Evolutionary conservation across 2,888 invertebrate genomes (phyloP), one percentile per base, ranked within the genome.

Genomic region (Polyploca ridens): DNA sequence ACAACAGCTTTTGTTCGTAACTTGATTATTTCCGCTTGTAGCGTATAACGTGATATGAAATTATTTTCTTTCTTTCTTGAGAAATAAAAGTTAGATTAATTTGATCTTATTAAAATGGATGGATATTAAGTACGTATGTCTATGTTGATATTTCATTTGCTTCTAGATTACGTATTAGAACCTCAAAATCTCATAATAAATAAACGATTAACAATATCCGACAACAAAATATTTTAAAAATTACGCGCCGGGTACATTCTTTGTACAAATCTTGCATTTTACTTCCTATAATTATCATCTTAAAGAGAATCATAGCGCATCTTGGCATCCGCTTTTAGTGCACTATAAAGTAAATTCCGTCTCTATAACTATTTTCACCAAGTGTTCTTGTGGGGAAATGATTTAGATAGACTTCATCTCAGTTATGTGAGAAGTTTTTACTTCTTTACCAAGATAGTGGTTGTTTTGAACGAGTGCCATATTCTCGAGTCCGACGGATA

Each of bases 401-500:
- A 61, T 61, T 61, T 61, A 41, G 41, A 27, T 27, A 44, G 27
- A 61, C 41, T 60, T 60, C 61, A 61, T 61, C 61, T 61, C 61
- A 41, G 61, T 61, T 61, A 61, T 27, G 13, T 61, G 10, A 44
- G 16, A 41, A 61, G 61, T 61, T 41, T 61, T 61, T 10, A 58
- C 58, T 63, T 63, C 57, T 13, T 13, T 14, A 16, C 8, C 57
- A 27, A 63, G 57, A 58, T 63, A 63, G 35, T 58, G 41, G 58
- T 57, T 62, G 49, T 63, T 63, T 41, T 33, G 57, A 58, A 63
- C 63, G 65, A 69, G 65, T 65, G 58, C 33, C 63, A 65, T 66
- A 41, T 61, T 61, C 57, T 63, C 46, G n/a, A 63, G 62, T 62
- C 19, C 65, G 67, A 69, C 65, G 41, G 66, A 68, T 74, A 67